Evolutionary conservation across 2,888 invertebrate genomes (phyloP), one percentile per base, ranked within the genome.

Genomic region (Bombylius major): DNA sequence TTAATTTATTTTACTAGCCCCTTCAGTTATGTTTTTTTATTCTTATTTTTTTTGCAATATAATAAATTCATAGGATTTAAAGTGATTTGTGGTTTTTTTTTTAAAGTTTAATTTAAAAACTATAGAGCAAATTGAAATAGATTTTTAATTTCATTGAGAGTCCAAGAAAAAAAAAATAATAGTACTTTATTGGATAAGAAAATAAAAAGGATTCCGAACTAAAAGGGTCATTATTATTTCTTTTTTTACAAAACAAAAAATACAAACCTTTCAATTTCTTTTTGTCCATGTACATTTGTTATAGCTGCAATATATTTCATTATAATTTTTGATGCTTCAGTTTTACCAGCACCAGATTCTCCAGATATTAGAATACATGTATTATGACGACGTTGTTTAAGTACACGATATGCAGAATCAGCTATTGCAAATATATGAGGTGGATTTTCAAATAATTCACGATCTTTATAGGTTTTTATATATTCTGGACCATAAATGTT

Each of bases 371-470:
- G 89, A 62, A 99, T 96, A 71, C 98, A 99, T 6, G 96, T 95
- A 77, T 98, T 96, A 65, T 85, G 82, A 51, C 90, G 87, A 71
- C 84, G 81, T 69, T 96, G 87, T 70, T 95, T 87, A 80, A 99
- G 88, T 58, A 91, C 87, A 72, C 90, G 84, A 73, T 98, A 96
- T 51, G 96, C 95, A 8, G 93, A 87, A 73, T 99, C 98, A 3
- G 97, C 96, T 58, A 98, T 88, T n/a, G 98, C 96, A 75, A 90
- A 98, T 63, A 98, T 90, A 71, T 99, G 98, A 0, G 98, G 98
- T 0, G 89, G 84, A 67, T 97, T 89, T 73, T 99, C 98, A 71
- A 96, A 99, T 68, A 97, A 82, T 78, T 98, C 97, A 66, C 97
- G 78, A 12, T 91, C 86, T 81, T 88, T 87, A 77, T 97, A 98